Percentiles rank a stretch among this genome's conserved stretches.
Evolutionary conservation across 2,797 vertebrate species (phyloP).

Genomic region (Nasua narica): DNA sequence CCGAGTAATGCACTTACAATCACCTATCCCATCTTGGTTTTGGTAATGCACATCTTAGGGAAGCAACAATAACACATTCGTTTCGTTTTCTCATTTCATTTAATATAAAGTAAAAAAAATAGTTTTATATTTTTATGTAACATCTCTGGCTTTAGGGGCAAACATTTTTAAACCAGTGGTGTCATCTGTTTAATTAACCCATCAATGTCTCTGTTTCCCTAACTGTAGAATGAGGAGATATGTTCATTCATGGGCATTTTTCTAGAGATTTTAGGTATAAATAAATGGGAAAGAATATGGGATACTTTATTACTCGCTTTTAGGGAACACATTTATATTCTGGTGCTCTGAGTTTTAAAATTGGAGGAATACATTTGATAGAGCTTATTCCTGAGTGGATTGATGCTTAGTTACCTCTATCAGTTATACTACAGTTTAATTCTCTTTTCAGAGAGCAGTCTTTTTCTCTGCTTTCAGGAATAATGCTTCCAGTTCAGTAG

Average conservation of each 20-base stretch:
- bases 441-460: neutral
- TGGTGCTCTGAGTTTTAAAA: neutral
- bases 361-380: neutral
- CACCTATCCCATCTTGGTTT: neutral
- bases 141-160: neutral
- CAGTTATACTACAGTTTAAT: neutral
- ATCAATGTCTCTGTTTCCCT: conserved; percentile 34
- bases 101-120: neutral
- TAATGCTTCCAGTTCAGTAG: neutral
- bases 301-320: neutral
- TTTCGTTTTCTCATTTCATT: conserved; percentile 44
- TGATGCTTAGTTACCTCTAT: neutral
- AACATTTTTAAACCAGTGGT: neutral
- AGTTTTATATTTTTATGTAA: neutral
- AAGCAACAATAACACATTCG: conserved; percentile 9
- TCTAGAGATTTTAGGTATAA: neutral
- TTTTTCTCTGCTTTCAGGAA: neutral
- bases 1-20: neutral
- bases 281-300: neutral
- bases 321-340: neutral
- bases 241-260: neutral
- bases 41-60: neutral
- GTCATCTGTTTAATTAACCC: conserved; percentile 20
- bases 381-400: neutral
- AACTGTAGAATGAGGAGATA: neutral